These are phyloP conservation scores for Blastobasis lacticolella DNA, from an alignment of 2,888 invertebrate genomes.

Conservation along the genomic window DNA sequence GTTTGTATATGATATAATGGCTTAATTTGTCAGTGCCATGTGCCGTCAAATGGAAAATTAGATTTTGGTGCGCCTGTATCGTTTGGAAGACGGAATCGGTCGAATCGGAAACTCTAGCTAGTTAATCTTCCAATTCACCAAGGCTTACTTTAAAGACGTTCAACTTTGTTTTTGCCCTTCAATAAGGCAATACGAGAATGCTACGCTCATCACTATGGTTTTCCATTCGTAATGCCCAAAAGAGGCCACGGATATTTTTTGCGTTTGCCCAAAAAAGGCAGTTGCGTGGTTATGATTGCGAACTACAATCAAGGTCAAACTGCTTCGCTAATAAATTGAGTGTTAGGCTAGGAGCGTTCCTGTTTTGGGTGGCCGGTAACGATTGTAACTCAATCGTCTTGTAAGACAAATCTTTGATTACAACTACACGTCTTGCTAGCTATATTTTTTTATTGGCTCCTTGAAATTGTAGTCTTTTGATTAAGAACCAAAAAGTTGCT, in stretches of 20 bases:
- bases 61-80: not conserved
- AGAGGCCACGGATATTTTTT: constrained; percentile 23
- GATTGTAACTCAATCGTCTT: no score
- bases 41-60: not conserved
- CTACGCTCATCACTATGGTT: constrained; percentile 13
- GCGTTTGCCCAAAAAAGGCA: constrained; percentile 20
- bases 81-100: not conserved
- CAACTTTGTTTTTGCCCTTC: no score
- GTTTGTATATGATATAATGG: not conserved
- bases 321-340: constrained; percentile 17
- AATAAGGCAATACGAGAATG: no score
- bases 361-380: no score
- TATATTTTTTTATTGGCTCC: no score
- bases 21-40: not conserved
- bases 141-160: no score
- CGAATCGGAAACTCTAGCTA: not conserved
- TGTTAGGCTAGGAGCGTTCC: not conserved
- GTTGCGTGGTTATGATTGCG: constrained; percentile 17
- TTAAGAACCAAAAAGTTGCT: no score
- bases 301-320: constrained; percentile 19
- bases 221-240: constrained; percentile 19
- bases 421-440: no score
- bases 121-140: no score
- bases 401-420: no score
- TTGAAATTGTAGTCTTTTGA: no score